These are phyloP conservation scores for Oreotrochilus melanogaster DNA, from an alignment of 2,113 vertebrate genomes.

Conservation along the genomic window DNA sequence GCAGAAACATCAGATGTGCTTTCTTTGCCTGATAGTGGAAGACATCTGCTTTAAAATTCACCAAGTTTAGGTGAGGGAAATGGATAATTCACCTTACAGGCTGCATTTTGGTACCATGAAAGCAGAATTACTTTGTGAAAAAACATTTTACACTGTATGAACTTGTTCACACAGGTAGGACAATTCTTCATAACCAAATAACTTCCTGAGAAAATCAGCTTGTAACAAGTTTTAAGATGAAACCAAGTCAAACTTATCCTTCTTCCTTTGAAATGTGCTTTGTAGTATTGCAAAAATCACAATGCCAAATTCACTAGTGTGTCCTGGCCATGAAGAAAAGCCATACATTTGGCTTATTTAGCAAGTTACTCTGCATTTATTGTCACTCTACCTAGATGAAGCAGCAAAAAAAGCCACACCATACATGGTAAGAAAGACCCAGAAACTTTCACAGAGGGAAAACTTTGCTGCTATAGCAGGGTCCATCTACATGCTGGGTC, in stretches of 20 bases:
- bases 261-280: slow-evolving; percentile 16
- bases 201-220: slow-evolving; percentile 47
- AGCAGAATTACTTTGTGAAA: neutral
- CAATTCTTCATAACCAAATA: slow-evolving; percentile 36
- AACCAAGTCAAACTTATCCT: neutral
- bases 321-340: neutral
- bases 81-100: neutral
- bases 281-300: neutral
- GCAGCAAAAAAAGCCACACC: neutral
- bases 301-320: neutral
- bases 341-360: neutral
- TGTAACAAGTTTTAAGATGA: slow-evolving; percentile 40
- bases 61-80: neutral
- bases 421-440: neutral
- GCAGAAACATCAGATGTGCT: neutral
- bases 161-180: slow-evolving; percentile 68
- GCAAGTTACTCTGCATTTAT: neutral
- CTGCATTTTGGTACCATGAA: slow-evolving; percentile 1
- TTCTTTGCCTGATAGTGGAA: neutral
- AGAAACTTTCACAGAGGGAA: neutral
- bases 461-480: neutral
- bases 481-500: neutral
- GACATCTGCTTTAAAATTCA: neutral
- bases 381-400: neutral
- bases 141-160: neutral